These are phyloP conservation scores for Podarcis lilfordi DNA, from an alignment of 2,797 vertebrate genomes.

Conservation along the genomic window DNA sequence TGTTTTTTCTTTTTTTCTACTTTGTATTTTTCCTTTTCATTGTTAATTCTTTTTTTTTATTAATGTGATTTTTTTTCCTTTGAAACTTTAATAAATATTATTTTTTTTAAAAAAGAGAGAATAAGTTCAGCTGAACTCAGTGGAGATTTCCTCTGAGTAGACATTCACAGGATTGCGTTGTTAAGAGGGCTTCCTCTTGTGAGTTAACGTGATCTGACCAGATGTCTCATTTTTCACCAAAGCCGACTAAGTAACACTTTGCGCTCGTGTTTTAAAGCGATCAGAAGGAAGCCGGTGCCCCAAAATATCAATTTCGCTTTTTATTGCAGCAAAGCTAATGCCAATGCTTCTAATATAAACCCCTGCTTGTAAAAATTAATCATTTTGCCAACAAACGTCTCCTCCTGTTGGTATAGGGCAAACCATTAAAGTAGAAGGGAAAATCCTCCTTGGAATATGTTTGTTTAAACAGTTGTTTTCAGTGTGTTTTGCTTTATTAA, in stretches of 20 bases:
- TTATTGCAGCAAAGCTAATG: conserved; percentile 57
- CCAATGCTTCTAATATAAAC: conserved; percentile 56
- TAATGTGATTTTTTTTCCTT: too few relatives aligned
- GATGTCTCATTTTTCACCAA: conserved; percentile 66
- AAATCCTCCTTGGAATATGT: conserved; percentile 15
- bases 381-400: conserved; percentile 42
- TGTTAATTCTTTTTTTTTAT: too few relatives aligned
- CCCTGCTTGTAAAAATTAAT: conserved; percentile 56
- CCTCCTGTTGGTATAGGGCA: not conserved
- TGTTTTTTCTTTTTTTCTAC: too few relatives aligned
- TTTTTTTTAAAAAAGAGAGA: too few relatives aligned
- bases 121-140: not conserved
- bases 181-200: conserved; percentile 23
- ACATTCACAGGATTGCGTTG: not conserved
- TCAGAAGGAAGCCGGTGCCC: conserved; percentile 60
- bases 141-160: not conserved
- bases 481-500: conserved; percentile 37
- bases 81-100: too few relatives aligned
- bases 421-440: conserved; percentile 39
- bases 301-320: conserved; percentile 62
- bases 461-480: conserved; percentile 37
- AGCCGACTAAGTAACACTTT: conserved; percentile 57
- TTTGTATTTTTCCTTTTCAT: too few relatives aligned
- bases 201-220: conserved; percentile 62
- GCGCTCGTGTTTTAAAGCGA: conserved; percentile 63